Percentiles rank a stretch among this genome's conserved stretches.
phyloP scores from a whole-genome alignment of 2,113 vertebrate species.

The Phrynocephalus versicolor region DNA sequence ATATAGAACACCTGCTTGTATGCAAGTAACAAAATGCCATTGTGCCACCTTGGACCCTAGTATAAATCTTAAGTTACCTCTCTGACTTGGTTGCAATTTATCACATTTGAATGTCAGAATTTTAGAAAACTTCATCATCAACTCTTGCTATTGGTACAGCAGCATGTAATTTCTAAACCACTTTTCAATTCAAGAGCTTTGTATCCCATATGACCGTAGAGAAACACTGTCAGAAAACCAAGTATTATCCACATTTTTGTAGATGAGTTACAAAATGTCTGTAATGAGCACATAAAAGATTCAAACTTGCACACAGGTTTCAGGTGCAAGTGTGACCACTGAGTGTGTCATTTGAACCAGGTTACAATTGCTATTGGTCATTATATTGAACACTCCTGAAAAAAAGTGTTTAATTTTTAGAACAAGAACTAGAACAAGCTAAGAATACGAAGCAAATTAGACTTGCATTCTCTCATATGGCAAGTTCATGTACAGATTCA shows the following conservation, averaged over 20 bases:
- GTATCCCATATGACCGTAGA: background rate
- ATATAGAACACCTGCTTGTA: background rate
- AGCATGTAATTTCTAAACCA: background rate
- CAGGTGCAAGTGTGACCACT: constrained; percentile 20
- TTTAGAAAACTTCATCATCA: background rate
- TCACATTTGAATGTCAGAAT: background rate
- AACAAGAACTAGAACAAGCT: too few relatives aligned
- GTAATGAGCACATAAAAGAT: background rate
- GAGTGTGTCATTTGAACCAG: constrained; percentile 26
- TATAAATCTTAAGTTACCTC: background rate
- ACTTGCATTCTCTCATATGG: constrained; percentile 59
- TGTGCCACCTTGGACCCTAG: background rate
- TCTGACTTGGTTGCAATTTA: background rate
- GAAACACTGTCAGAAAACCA: background rate
- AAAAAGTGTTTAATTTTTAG: constrained; percentile 57
- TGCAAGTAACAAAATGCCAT: constrained; percentile 4
- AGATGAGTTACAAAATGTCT: background rate
- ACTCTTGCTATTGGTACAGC: background rate
- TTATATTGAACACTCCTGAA: constrained; percentile 51
- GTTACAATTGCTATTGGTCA: constrained; percentile 11
- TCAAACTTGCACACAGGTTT: background rate
- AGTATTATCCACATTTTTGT: background rate
- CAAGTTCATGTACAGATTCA: constrained; percentile 69
- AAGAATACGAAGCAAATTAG: constrained; percentile 49
- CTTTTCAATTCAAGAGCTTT: background rate